Evolutionary conservation across 2,888 invertebrate genomes (phyloP).

Genomic region (Meiosimyza decipiens): DNA sequence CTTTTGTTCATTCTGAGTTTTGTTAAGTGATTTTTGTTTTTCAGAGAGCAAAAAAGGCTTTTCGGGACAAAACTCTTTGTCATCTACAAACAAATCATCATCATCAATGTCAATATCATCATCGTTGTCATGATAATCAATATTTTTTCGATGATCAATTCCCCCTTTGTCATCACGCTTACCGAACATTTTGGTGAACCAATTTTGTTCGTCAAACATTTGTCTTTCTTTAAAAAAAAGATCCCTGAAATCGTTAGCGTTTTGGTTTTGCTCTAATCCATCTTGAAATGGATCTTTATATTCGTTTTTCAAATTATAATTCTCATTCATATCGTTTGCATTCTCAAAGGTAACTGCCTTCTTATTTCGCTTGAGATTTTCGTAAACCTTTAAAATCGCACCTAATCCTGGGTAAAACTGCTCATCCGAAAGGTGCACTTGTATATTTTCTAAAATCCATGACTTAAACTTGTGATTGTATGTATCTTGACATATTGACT

Average conservation of each 20-base stretch:
- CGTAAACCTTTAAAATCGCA: constrained; percentile 57
- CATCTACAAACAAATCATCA: constrained; percentile 8
- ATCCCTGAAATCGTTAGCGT: background rate
- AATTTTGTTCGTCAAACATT: too few relatives aligned
- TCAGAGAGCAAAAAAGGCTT: background rate
- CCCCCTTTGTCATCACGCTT: too few relatives aligned
- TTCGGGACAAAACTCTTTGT: constrained; percentile 17
- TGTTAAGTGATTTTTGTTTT: background rate
- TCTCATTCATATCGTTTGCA: constrained; percentile 28
- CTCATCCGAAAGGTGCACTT: constrained; percentile 59
- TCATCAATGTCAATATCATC: constrained; percentile 23
- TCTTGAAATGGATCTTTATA: background rate
- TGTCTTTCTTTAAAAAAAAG: too few relatives aligned
- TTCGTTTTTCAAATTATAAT: constrained; percentile 23
- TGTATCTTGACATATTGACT: constrained; percentile 51
- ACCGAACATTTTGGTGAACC: too few relatives aligned
- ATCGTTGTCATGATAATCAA: constrained; percentile 37
- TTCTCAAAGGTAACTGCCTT: constrained; percentile 18
- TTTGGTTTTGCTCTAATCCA: background rate
- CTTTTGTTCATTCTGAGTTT: background rate
- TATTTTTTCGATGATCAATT: background rate
- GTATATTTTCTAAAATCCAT: constrained; percentile 60
- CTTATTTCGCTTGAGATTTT: constrained; percentile 47
- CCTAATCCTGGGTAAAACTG: constrained; percentile 64
- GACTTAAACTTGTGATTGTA: constrained; percentile 58